Evolutionary conservation across 2,888 invertebrate genomes (phyloP), one percentile per base, ranked within the genome.

Genomic region (Eristalinus aeneus): DNA sequence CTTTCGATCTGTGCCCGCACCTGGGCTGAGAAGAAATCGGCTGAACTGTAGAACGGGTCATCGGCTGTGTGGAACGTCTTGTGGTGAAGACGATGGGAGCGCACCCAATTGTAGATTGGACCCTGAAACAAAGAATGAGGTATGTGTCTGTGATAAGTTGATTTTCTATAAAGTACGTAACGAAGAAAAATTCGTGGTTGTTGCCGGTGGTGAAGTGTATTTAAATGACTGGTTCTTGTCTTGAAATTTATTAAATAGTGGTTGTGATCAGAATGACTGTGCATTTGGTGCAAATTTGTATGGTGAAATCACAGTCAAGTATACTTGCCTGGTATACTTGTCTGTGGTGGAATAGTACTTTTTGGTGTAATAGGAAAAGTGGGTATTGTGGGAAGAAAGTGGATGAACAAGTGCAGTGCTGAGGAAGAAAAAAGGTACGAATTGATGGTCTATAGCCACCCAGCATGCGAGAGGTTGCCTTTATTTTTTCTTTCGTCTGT

Each of bases 21-120:
- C 89, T 98, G 98, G 1, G 97, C 94, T 91, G 96, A 96, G 84
- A 96, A 91, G 90, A 98, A 97, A 5, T 98, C 97, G 88, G 95
- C 95, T 1, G 94, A 94, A 89, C 96, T 95, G 90, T 97, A 96
- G 91, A 95, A 97, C 0, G 97, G 97, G 91, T 98, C 98, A 68
- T 95, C 94, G 39, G 95, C 95, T 0, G 97, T 96, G 12, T 95
- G 95, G 87, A 95, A 96, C 90, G 95, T 94, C 77, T 95, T 94
- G 91, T 98, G 98, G 89, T 98, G 97, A 11, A 97, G 92, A 69
- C 97, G 94, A 92, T 98, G 98, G 84, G 95, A 93, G 73, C 95
- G 93, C 0, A 96, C 97, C 97, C 97, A 98, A 89, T 96, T 95
- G 92, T 97, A 96, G 89, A 98, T 95, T 12, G 96, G 93, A 82